Evolutionary conservation across 1,140 invertebrate genomes (phyloP), one percentile per base, ranked within the genome.

Genomic region (Ptiloglossa arizonensis): DNA sequence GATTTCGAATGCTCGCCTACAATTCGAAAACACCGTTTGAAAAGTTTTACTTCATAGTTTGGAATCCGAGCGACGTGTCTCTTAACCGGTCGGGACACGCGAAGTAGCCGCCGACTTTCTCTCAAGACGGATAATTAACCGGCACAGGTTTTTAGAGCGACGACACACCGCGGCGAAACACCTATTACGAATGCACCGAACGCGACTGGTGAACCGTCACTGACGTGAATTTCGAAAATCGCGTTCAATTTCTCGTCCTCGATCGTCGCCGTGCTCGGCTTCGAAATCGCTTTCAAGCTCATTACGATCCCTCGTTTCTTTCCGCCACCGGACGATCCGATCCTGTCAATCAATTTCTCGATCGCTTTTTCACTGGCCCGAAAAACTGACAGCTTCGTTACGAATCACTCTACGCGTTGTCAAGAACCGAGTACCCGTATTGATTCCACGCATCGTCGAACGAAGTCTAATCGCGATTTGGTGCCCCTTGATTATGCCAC

Each of bases 41-140:
- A 29, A 35, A 2, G 32, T 35, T 17, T 9, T 6, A 9, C 19
- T 24, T 27, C n/a, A 24, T 35, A 24, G 1, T 3, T 27, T 44
- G 41, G 19, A 24, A 59, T 57, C 38, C 41, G 2, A 46, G 17
- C 38, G 44, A 32, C 32, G 60, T 73, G n/a, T 64, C 59, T n/a
- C 27, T 32, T 13, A 32, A 56, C 62, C 62, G 72, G 52, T 67
- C n/a, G 50, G 22, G 24, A 4, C 44, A 54, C 54, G 54, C 52
- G 15, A 35, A 50, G 35, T 41, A 24, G 17, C 67, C 48, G 59
- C 56, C 50, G 38, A 72, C 76, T 78, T 78, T 78, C 76, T 78
- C 76, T 70, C 66, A 17, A 41, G 38, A 64, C 59, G 41, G 59
- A 78, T 64, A 78, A 76, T 76, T 69, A 76, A 76, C 66, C 74